Conservation (phyloP, 2,113 vertebrate species). For the Chroicocephalus ridibundus region DNA sequence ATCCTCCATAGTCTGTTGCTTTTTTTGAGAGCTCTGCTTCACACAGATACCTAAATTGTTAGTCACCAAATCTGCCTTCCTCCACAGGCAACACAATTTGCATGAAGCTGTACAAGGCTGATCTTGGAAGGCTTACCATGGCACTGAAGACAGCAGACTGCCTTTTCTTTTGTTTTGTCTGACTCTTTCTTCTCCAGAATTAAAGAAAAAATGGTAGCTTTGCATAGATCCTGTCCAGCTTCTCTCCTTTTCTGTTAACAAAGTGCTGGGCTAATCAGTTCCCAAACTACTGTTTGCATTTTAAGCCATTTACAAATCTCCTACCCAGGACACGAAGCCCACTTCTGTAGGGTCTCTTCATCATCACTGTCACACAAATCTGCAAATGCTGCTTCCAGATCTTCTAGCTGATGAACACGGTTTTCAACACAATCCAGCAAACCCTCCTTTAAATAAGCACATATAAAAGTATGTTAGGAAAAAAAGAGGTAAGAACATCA, state of each 20-base stretch:
- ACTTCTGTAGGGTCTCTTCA: conserved; percentile 82
- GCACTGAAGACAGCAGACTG: not conserved
- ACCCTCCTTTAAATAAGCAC: conserved; percentile 67
- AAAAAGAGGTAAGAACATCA: not conserved
- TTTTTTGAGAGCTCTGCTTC: not conserved
- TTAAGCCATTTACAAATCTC: not conserved
- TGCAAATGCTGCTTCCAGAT: conserved; percentile 90
- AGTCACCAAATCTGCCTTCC: not conserved
- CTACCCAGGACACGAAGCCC: conserved; percentile 84
- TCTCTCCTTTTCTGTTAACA: not conserved
- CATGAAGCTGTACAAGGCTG: not conserved
- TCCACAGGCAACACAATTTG: not conserved
- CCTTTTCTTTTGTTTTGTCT: not conserved
- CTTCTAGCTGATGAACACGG: conserved; percentile 88
- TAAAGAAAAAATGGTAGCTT: not conserved
- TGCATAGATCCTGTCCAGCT: not conserved
- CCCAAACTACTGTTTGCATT: not conserved
- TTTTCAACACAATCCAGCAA: conserved; percentile 87
- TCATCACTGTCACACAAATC: conserved; percentile 90
- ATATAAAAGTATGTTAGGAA: not conserved
- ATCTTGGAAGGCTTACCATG: not conserved
- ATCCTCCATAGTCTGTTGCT: not conserved
- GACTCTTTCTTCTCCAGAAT: not conserved
- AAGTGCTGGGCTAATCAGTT: not conserved
- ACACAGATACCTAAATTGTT: not conserved